Base-by-base conservation (phyloP, 2,888 invertebrate species). In the Eilema griseolum region DNA sequence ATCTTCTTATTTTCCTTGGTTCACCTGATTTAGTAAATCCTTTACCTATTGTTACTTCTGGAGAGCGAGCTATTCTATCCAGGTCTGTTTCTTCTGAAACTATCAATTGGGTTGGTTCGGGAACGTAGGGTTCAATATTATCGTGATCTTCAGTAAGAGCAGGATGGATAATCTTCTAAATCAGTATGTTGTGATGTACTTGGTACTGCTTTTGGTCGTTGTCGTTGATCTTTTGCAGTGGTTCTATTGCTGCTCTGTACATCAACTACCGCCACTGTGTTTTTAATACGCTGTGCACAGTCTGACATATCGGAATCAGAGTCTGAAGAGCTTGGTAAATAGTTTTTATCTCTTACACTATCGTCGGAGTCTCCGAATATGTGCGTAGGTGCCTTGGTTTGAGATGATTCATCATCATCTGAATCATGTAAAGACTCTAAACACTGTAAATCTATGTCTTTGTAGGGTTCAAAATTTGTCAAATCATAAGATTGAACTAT, bases 1-100 rank as follows among this genome's bases (percentile, higher is more conserved):
- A 66, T 33, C 23, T 66, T 57, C 66, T 56, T 59, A 57, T 66
- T 59, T 66, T 66, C 33, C 59, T 59, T 59, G 66, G 57, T 28
- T 33, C 56, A 57, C 59, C 66, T 56, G 37, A 56, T 66, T 66
- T 66, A 66, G 66, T 66, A 26, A 64, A 28, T 64, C 64, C 60
- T 60, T 60, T 60, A 37, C 37, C 37, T 37, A 37, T 37, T 56
- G 56, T 56, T 56, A 56, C 56, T 56, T 56, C 61, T 61, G 61
- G 61, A 61, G 61, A 28, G 61, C 61, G 61, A 5, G 61, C 28
- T 61, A 61, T 61, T 61, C 20, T 61, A 61, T 61, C 61, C 28
- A 61, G 59, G 23, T 59, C 59, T 59, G 59, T 59, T 59, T 59
- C 59, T 59, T 59, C 59, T n/a, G n/a, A n/a, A 59, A 59, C n/a